These are phyloP conservation scores for Egretta garzetta DNA, from an alignment of 2,113 vertebrate species.

Conservation along the genomic window DNA sequence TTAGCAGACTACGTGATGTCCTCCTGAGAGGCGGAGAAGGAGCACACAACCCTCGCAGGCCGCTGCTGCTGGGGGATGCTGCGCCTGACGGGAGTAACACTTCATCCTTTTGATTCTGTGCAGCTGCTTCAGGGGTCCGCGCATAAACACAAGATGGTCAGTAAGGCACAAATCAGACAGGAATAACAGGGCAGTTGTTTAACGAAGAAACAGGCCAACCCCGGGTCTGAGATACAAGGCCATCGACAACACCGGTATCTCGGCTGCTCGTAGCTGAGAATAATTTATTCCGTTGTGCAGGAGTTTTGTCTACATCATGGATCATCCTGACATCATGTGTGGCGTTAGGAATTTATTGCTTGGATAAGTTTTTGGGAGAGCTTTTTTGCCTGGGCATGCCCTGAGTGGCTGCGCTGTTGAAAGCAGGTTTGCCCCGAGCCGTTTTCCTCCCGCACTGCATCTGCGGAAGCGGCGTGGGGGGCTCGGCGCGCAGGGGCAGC, in stretches of 20 bases:
- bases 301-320: background rate
- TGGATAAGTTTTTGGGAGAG: background rate
- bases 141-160: background rate
- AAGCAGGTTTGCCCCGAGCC: background rate
- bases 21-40: background rate
- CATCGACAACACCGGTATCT: accelerated
- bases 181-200: background rate
- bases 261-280: background rate
- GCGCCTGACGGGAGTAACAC: accelerated
- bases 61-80: background rate
- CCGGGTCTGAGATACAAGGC: accelerated
- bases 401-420: accelerated
- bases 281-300: accelerated
- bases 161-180: background rate
- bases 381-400: background rate
- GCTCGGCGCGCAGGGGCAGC: accelerated
- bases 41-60: accelerated
- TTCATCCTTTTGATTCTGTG: no score
- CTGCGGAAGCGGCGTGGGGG: accelerated
- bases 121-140: background rate
- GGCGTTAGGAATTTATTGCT: background rate
- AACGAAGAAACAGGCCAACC: background rate
- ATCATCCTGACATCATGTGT: accelerated
- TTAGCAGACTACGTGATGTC: background rate
- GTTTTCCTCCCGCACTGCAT: background rate